phyloP scores from a whole-genome alignment of 2,113 vertebrate species.

The Himantopus leucocephalus region DNA sequence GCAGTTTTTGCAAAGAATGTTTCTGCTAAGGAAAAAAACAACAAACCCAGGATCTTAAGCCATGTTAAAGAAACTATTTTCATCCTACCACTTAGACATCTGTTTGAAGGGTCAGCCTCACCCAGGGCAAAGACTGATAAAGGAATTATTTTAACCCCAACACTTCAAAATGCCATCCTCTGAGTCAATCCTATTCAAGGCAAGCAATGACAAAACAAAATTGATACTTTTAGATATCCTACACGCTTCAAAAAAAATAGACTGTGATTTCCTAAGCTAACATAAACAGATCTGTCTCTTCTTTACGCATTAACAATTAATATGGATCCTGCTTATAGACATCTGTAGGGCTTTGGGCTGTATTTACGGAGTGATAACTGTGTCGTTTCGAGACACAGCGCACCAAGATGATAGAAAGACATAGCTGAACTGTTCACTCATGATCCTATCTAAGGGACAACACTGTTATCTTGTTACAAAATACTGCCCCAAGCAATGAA shows the following conservation, averaged over 20 bases:
- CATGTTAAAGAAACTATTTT: not conserved
- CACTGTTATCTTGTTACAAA: slow-evolving; percentile 63
- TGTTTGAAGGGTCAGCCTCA: not conserved
- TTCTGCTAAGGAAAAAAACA: not conserved
- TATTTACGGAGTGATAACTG: slow-evolving; percentile 72
- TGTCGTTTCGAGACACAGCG: slow-evolving; percentile 66
- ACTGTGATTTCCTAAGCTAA: slow-evolving; percentile 45
- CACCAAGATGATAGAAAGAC: slow-evolving; percentile 70
- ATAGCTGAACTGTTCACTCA: slow-evolving; percentile 49
- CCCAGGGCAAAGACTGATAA: not conserved
- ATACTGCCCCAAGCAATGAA: slow-evolving; percentile 62
- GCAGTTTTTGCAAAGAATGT: not conserved
- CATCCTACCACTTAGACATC: not conserved
- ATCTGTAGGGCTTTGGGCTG: slow-evolving; percentile 75
- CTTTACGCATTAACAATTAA: slow-evolving; percentile 75
- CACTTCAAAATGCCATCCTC: not conserved
- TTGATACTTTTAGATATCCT: slow-evolving; percentile 15
- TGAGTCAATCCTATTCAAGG: not conserved
- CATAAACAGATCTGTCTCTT: slow-evolving; percentile 52
- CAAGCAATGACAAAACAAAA: slow-evolving; percentile 19
- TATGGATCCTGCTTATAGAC: slow-evolving; percentile 71
- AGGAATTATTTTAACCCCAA: not conserved
- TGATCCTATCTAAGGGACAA: slow-evolving; percentile 58
- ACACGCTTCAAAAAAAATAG: slow-evolving; percentile 28
- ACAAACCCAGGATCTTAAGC: not conserved